phyloP scores from a whole-genome alignment of 2,113 vertebrate genomes.

The Odontesthes bonariensis region DNA sequence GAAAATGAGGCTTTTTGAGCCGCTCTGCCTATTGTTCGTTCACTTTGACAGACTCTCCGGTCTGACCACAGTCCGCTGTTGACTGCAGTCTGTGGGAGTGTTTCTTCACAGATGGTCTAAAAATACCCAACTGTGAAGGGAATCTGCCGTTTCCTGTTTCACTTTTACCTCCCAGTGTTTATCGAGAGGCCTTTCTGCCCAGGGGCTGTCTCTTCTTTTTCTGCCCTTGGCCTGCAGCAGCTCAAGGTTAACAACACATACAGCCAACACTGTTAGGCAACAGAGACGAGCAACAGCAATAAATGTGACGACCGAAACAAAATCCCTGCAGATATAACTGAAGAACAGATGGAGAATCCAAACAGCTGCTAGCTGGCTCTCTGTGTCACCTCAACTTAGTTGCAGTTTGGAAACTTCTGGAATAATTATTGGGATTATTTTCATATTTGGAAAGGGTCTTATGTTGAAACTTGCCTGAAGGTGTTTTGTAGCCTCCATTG shows the following conservation, averaged over 20 bases:
- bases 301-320: neutral
- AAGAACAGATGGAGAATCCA: neutral
- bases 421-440: neutral
- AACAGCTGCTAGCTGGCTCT: neutral
- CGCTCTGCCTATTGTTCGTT: neutral
- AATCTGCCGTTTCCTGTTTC: constrained; percentile 18
- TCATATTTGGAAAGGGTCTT: neutral
- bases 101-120: constrained; percentile 22
- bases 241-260: neutral
- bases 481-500: neutral
- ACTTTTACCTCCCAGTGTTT: neutral
- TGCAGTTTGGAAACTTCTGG: neutral
- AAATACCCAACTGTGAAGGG: constrained; percentile 21
- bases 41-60: constrained; percentile 1
- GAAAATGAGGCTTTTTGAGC: neutral
- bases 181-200: neutral
- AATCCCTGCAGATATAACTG: neutral
- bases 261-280: neutral
- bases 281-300: constrained; percentile 14
- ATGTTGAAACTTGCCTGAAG: neutral
- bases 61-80: neutral
- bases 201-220: neutral
- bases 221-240: neutral
- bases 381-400: neutral
- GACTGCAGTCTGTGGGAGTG: constrained; percentile 12